Evolutionary conservation across 1,140 invertebrate species (phyloP).

Genomic region (Sitobion miscanthi): DNA sequence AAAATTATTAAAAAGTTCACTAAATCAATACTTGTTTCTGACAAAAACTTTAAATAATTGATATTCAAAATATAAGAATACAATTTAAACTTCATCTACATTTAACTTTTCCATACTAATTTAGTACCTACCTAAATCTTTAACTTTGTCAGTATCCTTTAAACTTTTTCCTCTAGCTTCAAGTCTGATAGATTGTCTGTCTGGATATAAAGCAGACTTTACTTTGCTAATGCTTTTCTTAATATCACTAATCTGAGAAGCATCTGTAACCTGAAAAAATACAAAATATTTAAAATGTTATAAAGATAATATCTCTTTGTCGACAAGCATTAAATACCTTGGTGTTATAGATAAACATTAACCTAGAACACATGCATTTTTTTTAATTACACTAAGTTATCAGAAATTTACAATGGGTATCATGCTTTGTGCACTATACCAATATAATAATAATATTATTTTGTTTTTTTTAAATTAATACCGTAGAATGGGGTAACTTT

Average conservation of each 20-base stretch:
- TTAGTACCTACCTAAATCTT: conserved; percentile 60
- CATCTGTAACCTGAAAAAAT: conserved; percentile 57
- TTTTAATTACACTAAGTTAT: not conserved
- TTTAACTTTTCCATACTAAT: not conserved
- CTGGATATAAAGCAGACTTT: conserved; percentile 73
- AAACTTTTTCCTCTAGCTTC: conserved; percentile 81
- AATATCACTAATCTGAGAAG: conserved; percentile 73
- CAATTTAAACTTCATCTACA: not conserved
- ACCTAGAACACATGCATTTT: not conserved
- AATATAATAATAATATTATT: not conserved
- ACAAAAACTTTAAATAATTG: not conserved
- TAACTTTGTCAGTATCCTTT: conserved; percentile 73
- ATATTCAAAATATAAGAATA: not conserved
- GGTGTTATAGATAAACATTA: not conserved
- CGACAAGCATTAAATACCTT: not conserved
- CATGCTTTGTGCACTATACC: not conserved
- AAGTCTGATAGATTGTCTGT: conserved; percentile 81
- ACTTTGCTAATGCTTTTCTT: conserved; percentile 75
- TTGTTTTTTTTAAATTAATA: no score
- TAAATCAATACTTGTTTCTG: no score
- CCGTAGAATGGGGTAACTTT: no score
- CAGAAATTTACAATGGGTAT: not conserved
- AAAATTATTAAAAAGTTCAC: not conserved
- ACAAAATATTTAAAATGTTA: not conserved
- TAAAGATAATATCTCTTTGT: not conserved